phyloP scores from a whole-genome alignment of 2,888 invertebrate genomes.

The Caenorhabditis afra region DNA sequence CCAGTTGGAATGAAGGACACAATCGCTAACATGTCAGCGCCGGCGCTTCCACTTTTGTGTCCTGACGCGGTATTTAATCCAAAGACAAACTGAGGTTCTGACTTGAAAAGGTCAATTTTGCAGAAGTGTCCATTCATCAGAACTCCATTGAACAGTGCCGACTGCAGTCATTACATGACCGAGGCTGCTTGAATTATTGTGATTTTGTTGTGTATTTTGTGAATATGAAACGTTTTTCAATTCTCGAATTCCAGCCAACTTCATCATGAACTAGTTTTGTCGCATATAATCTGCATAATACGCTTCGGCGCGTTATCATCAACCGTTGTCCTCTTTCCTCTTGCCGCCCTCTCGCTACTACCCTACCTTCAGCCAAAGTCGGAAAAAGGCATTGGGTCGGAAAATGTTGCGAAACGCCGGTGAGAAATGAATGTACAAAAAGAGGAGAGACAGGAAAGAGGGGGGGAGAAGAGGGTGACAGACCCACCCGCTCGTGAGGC shows the following conservation, averaged over 20 bases:
- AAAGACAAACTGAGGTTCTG: too few relatives aligned
- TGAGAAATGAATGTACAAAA: constrained; percentile 10
- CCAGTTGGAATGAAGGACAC: constrained; percentile 69
- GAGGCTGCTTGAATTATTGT: constrained; percentile 35
- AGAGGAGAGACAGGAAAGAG: constrained; percentile 3
- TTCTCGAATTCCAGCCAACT: background rate
- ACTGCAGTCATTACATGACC: constrained; percentile 70
- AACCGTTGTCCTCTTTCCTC: background rate
- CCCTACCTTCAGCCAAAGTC: background rate
- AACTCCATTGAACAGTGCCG: constrained; percentile 66
- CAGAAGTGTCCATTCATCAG: constrained; percentile 71
- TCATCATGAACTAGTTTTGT: background rate
- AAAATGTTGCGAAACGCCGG: constrained; percentile 29
- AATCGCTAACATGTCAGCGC: constrained; percentile 58
- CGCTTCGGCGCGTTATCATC: too few relatives aligned
- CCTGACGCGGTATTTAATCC: constrained; percentile 69
- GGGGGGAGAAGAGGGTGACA: background rate
- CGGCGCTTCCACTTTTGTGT: constrained; percentile 65
- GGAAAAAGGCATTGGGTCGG: constrained; percentile 6
- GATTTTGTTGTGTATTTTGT: constrained; percentile 10
- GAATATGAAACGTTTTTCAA: too few relatives aligned
- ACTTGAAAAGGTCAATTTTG: constrained; percentile 15
- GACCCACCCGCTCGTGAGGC: background rate
- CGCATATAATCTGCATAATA: constrained; percentile 34
- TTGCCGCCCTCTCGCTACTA: constrained; percentile 3